Evolutionary conservation across 2,797 vertebrate species (phyloP).

Genomic region (Cyprinella venusta): DNA sequence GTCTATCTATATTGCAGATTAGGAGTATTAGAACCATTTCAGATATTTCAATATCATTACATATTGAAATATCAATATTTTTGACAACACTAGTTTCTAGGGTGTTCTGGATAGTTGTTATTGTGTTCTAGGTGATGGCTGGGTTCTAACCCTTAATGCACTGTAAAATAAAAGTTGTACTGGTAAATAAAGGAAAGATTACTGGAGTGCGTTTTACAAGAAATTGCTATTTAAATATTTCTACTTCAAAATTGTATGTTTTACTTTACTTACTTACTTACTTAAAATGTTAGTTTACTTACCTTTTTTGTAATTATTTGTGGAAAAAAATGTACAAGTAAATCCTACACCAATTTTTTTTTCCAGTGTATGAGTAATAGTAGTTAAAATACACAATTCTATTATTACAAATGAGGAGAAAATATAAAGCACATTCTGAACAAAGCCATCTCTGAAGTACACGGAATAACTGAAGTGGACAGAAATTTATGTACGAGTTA

Average conservation of each 20-base stretch:
- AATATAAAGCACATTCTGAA: background rate
- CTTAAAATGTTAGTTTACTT: background rate
- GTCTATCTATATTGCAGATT: background rate
- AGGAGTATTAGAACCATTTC: background rate
- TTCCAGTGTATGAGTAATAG: background rate
- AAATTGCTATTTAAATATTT: too few relatives aligned
- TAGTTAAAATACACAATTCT: background rate
- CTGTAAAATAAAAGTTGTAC: background rate
- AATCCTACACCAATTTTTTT: background rate
- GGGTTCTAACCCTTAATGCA: background rate
- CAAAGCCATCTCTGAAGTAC: background rate
- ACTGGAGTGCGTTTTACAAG: too few relatives aligned
- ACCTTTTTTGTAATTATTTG: background rate
- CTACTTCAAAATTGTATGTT: background rate
- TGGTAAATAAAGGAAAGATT: background rate
- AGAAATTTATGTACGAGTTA: slow-evolving; percentile 21
- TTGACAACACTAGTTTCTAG: background rate
- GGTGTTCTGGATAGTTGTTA: background rate
- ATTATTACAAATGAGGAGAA: background rate
- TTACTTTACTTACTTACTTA: too few relatives aligned
- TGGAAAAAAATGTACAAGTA: background rate
- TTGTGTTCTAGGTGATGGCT: background rate
- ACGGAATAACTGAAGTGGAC: slow-evolving; percentile 18
- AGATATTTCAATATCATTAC: background rate
- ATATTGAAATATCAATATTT: background rate